Conservation (phyloP, 2,797 vertebrate species). For the Oophaga sylvatica region DNA sequence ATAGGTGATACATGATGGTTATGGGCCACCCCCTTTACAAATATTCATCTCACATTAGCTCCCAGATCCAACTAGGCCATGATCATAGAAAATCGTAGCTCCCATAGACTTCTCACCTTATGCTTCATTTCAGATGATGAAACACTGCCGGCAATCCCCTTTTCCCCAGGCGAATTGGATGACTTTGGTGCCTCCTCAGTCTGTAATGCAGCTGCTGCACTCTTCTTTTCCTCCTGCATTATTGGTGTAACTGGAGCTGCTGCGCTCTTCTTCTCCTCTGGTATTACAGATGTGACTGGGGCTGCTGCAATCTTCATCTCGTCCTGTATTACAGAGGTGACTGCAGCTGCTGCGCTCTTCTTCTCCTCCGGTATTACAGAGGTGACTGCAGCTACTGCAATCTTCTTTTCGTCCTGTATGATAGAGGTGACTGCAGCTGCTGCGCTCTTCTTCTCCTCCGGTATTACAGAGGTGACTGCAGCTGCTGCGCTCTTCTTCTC, state of each 20-base stretch:
- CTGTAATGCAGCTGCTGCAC: not conserved
- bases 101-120: slow-evolving; percentile 15
- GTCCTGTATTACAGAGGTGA: not conserved
- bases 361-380: not conserved
- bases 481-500: not conserved
- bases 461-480: not conserved
- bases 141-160: not conserved
- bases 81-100: too few species aligned
- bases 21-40: too few species aligned
- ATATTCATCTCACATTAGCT: too few species aligned
- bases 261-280: not conserved
- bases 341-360: not conserved
- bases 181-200: not conserved
- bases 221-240: not conserved
- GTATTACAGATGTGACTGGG: not conserved
- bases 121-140: not conserved
- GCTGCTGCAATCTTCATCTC: not conserved
- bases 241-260: not conserved
- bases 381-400: not conserved
- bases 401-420: not conserved
- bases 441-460: not conserved
- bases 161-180: not conserved
- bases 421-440: not conserved
- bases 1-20: too few species aligned
- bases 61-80: too few species aligned